Percentiles rank a stretch among this genome's conserved stretches.
Conservation (phyloP, 2,113 vertebrate genomes). For the Siniperca knerii region DNA sequence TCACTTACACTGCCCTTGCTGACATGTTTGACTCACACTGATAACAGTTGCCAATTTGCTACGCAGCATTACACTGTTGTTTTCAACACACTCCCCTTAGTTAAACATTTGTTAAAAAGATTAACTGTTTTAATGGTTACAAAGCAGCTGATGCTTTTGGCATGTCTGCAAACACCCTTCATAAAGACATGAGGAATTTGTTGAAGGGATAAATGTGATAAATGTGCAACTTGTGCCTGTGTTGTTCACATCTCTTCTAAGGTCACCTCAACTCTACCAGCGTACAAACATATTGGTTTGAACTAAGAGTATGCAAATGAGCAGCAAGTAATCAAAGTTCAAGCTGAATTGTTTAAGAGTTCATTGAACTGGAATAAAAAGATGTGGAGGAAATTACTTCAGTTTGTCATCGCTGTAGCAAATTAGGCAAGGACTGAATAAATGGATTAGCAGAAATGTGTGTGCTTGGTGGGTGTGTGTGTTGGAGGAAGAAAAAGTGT, state of each 20-base stretch:
- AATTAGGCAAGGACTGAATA: constrained; percentile 75
- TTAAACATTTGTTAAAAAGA: constrained; percentile 17
- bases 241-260: constrained; percentile 24
- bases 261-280: constrained; percentile 38
- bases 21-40: constrained; percentile 40
- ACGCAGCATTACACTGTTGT: constrained; percentile 7
- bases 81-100: not conserved
- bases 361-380: constrained; percentile 80
- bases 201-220: not conserved
- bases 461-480: constrained; percentile 23
- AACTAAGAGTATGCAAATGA: constrained; percentile 77
- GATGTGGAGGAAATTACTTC: constrained; percentile 76
- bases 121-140: not conserved
- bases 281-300: constrained; percentile 37
- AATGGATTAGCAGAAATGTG: constrained; percentile 71
- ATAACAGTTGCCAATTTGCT: constrained; percentile 22
- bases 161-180: not conserved
- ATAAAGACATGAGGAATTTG: not conserved
- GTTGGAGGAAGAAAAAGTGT: not conserved
- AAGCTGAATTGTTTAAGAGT: constrained; percentile 77
- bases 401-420: constrained; percentile 76
- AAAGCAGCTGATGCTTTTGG: not conserved
- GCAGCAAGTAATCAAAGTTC: constrained; percentile 79
- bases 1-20: constrained; percentile 17
- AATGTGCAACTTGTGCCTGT: constrained; percentile 14